A percentile compares a stretch with the other conserved stretches of the same genome.
phyloP scores from a whole-genome alignment of 2,888 invertebrate genomes.

The Drosophila demipolita region DNA sequence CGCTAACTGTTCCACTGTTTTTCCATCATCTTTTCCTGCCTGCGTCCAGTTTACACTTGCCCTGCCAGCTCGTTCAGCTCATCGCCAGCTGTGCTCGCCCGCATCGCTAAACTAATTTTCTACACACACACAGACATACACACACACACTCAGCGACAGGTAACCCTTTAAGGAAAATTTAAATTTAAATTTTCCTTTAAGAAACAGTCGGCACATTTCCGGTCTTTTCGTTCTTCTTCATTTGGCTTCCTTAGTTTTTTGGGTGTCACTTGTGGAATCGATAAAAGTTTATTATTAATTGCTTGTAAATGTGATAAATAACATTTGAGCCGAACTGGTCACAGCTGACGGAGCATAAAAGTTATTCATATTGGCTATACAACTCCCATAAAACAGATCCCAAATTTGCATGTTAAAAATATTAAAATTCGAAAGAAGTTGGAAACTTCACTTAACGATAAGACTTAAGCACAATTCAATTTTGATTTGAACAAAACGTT shows the following conservation, averaged over 20 bases:
- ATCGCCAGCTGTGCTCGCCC: slow-evolving; percentile 74
- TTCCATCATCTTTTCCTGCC: slow-evolving; percentile 10
- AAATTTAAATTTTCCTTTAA: slow-evolving; percentile 43
- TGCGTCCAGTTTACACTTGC: slow-evolving; percentile 35
- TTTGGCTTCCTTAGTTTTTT: slow-evolving; percentile 1
- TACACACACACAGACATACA: slow-evolving; percentile 58
- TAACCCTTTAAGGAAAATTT: slow-evolving; percentile 43
- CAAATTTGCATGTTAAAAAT: background rate
- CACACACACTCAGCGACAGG: background rate
- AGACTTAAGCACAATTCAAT: background rate
- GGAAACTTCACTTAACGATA: background rate
- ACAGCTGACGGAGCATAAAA: slow-evolving; percentile 60
- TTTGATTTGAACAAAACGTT: background rate
- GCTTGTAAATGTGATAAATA: slow-evolving; percentile 68
- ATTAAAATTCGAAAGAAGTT: background rate
- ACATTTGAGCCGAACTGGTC: slow-evolving; percentile 32
- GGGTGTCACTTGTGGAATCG: slow-evolving; percentile 68
- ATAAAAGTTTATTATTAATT: slow-evolving; percentile 71
- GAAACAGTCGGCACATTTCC: slow-evolving; percentile 50
- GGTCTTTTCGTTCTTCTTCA: slow-evolving; percentile 14
- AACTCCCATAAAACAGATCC: background rate
- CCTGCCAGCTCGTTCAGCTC: slow-evolving; percentile 7
- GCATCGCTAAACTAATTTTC: slow-evolving; percentile 75
- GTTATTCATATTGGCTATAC: background rate
- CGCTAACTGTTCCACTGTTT: slow-evolving; percentile 31